These are phyloP conservation scores for Dendrolimus punctatus DNA, from an alignment of 1,140 invertebrate genomes.

Conservation along the genomic window DNA sequence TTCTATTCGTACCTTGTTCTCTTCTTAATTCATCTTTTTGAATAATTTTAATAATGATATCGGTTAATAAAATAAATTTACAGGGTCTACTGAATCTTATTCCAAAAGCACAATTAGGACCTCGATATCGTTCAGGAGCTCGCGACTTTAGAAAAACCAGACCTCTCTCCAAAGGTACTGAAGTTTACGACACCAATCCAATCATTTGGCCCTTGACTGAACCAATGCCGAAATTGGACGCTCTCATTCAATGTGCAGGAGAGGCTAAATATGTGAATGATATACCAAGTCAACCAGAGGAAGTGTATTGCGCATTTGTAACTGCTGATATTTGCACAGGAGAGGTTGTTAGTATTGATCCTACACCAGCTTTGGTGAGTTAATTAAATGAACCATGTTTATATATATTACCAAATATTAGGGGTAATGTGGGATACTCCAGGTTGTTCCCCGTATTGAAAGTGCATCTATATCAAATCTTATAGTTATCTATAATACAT, in stretches of 20 bases:
- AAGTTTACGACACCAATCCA: constrained; percentile 77
- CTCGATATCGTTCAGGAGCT: constrained; percentile 30
- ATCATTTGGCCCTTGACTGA: constrained; percentile 78
- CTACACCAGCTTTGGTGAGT: constrained; percentile 74
- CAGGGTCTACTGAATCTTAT: constrained; percentile 35
- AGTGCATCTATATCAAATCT: too few species aligned
- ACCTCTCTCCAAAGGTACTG: constrained; percentile 75
- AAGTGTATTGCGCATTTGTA: constrained; percentile 79
- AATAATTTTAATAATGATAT: not conserved
- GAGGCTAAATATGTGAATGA: constrained; percentile 79
- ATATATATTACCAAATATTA: too few species aligned
- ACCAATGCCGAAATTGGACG: constrained; percentile 76
- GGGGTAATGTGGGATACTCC: too few species aligned
- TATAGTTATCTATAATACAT: too few species aligned
- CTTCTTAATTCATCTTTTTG: constrained; percentile 4
- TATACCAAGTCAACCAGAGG: constrained; percentile 65
- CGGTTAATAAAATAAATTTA: constrained; percentile 2
- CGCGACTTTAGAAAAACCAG: constrained; percentile 66
- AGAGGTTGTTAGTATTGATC: constrained; percentile 74
- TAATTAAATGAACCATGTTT: not conserved
- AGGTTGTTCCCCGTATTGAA: too few species aligned
- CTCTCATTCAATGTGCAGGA: constrained; percentile 75
- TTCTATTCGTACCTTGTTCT: too few species aligned
- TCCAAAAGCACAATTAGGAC: constrained; percentile 19
- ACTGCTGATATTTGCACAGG: constrained; percentile 72